phyloP scores from a whole-genome alignment of 2,888 invertebrate genomes.

The Tipula vernalis region DNA sequence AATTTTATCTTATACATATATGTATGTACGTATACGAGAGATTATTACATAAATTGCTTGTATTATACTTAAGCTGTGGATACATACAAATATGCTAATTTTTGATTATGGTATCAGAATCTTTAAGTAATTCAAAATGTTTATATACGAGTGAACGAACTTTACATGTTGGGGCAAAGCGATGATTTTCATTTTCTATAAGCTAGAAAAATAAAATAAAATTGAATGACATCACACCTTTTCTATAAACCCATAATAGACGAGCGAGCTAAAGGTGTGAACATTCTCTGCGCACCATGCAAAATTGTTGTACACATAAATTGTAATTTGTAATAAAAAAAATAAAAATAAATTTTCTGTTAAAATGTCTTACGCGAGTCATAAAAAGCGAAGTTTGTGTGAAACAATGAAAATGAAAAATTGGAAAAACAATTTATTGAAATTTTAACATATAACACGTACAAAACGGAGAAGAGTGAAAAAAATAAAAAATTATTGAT shows the following conservation, averaged over 20 bases:
- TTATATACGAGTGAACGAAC: neutral
- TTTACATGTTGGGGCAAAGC: neutral
- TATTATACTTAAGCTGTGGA: neutral
- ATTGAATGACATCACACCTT: neutral
- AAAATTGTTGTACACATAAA: neutral
- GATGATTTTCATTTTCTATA: neutral
- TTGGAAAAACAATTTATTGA: neutral
- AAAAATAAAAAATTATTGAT: neutral
- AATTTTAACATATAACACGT: neutral
- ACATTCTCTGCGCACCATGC: neutral
- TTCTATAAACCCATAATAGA: neutral
- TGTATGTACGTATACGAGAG: neutral
- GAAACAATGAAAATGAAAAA: neutral
- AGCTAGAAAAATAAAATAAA: neutral
- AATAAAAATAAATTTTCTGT: neutral
- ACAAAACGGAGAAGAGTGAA: neutral
- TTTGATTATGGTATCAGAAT: neutral
- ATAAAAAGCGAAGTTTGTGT: neutral
- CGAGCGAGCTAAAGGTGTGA: neutral
- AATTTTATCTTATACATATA: neutral
- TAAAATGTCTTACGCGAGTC: neutral
- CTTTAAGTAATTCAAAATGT: neutral
- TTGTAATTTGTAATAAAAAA: neutral
- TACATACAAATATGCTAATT: neutral
- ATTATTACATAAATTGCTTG: neutral